phyloP scores from a whole-genome alignment of 1,140 invertebrate genomes.

The Brachystomella parvula region DNA sequence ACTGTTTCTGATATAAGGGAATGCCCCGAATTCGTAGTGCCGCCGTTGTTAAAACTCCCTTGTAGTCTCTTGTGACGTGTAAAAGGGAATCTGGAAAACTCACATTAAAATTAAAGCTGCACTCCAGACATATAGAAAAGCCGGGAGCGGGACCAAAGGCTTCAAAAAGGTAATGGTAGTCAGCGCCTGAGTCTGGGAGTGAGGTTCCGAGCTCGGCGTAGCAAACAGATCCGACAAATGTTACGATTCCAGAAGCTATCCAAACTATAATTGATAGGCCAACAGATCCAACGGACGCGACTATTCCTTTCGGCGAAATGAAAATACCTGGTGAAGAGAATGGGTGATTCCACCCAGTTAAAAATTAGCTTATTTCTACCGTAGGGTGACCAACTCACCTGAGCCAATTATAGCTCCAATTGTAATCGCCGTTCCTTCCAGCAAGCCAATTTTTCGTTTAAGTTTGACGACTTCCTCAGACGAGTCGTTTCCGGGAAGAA shows the following conservation, averaged over 20 bases:
- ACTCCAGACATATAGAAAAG: constrained; percentile 93
- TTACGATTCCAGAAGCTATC: constrained; percentile 48
- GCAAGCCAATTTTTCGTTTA: constrained; percentile 75
- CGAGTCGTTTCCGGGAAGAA: too few relatives aligned
- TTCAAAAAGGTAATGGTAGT: constrained; percentile 88
- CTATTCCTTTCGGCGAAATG: constrained; percentile 51
- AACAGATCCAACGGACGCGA: constrained; percentile 48
- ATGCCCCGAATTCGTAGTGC: too few relatives aligned
- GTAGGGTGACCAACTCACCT: too few relatives aligned
- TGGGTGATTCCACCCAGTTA: too few relatives aligned
- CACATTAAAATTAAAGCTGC: constrained; percentile 71
- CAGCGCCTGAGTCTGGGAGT: constrained; percentile 91
- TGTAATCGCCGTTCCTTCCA: constrained; percentile 86
- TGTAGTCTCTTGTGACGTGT: too few relatives aligned
- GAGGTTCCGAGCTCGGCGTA: constrained; percentile 92
- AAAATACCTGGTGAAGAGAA: constrained; percentile 48
- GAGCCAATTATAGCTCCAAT: constrained; percentile 87
- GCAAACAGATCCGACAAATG: constrained; percentile 50
- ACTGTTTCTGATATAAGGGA: too few relatives aligned
- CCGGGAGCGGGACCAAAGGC: constrained; percentile 83
- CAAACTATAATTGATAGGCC: constrained; percentile 50
- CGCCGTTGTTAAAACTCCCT: too few relatives aligned
- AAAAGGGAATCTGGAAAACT: too few relatives aligned
- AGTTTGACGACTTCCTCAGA: constrained; percentile 41
- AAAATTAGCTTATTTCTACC: neutral